phyloP scores from a whole-genome alignment of 2,797 vertebrate genomes.

The Bradypus variegatus region DNA sequence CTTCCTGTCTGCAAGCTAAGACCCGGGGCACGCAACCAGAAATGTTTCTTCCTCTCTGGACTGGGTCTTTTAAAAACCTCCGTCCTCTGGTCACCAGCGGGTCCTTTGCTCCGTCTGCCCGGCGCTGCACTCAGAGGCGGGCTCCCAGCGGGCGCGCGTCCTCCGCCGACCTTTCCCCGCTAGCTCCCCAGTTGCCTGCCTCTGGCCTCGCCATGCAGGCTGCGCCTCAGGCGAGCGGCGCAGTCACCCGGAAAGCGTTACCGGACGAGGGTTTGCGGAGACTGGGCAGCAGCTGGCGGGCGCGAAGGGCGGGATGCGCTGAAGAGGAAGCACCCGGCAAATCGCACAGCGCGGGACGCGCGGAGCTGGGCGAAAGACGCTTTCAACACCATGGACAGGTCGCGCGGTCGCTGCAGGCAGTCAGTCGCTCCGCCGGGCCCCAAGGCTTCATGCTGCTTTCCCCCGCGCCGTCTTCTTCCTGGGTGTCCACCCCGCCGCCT shows the following conservation, averaged over 20 bases:
- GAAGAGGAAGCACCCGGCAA: neutral
- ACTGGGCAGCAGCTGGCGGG: constrained; percentile 31
- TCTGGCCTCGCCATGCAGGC: constrained; percentile 61
- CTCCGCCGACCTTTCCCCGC: constrained; percentile 55
- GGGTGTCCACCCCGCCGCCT: constrained; percentile 9
- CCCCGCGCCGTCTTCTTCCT: constrained; percentile 24
- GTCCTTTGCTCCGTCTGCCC: constrained; percentile 19
- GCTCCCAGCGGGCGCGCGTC: constrained; percentile 38
- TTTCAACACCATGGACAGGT: constrained; percentile 67
- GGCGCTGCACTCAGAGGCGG: constrained; percentile 48
- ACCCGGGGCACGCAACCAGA: constrained; percentile 31
- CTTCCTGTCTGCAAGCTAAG: constrained; percentile 38
- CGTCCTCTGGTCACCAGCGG: neutral
- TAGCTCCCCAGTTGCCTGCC: constrained; percentile 42
- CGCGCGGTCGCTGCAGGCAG: neutral
- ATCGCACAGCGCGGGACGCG: neutral
- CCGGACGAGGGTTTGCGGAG: neutral
- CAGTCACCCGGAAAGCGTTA: constrained; percentile 49
- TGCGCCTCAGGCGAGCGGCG: constrained; percentile 13
- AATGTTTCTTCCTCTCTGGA: neutral
- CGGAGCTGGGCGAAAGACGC: neutral
- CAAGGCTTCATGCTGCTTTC: constrained; percentile 11
- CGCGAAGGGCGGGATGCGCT: neutral
- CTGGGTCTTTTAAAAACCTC: neutral
- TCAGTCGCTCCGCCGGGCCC: neutral